Base-by-base conservation (phyloP, 2,797 vertebrate species). In the Hozukius guyotensis region DNA sequence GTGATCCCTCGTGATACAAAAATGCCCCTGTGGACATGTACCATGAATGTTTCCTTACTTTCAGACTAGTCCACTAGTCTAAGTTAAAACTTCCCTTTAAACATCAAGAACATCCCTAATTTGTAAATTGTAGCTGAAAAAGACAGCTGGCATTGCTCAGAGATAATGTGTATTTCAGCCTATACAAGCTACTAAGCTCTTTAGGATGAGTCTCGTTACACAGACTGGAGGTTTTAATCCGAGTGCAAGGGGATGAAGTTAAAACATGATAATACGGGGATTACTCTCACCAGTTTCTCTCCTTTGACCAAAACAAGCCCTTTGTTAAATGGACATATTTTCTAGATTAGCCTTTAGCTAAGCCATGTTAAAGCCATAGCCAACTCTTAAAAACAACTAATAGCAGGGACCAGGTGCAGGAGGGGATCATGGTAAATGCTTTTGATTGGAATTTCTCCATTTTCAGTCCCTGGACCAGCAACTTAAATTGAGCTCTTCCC, bases 241-340 rank as follows among this genome's bases (percentile, higher is more conserved):
- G 5, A 70, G 71, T 42, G 87, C 75, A 75, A 56, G 29, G 64
- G 83, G 83, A 70, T 82, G 57, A 83, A 81, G 49, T 88, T 77
- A 78, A 90, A 90, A 91, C 81, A 76, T 75, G 75, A 88, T 91
- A 87, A 92, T 88, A 56, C 57, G 1, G 72, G 85, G 86, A 92
- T 94, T 92, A 93, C 61, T 64, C 87, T 89, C 59, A 66, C 67
- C 72, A 75, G 72, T 73, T 83, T 87, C 65, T 80, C 86, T 83
- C 65, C 38, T 80, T 77, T 76, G 69, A 83, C 81, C 84, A 88
- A 92, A 84, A 82, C 83, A 85, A 78, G 66, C 55, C 56, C 38
- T 84, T 53, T 82, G 73, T 73, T 88, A 77, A 85, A 73, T 63
- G 42, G 57, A 65, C 73, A 56, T 80, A 32, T 77, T 77, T 79